Percentiles rank a stretch among this genome's conserved stretches.
Conservation (phyloP, 2,797 vertebrate genomes). For the Hemibagrus guttatus region DNA sequence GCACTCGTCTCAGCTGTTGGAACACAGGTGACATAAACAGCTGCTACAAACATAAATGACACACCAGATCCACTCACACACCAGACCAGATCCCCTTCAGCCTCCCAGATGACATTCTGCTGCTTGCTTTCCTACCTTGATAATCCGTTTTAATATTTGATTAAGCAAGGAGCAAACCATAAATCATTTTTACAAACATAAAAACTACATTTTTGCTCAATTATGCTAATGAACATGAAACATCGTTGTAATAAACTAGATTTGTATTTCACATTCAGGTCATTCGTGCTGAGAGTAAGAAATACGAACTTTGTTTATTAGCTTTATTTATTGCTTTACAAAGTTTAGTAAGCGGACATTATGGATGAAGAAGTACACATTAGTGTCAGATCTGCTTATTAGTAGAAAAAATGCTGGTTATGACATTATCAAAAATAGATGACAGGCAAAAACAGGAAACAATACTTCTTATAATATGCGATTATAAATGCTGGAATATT, state of each 20-base stretch:
- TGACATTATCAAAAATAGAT: not conserved
- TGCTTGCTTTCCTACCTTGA: not conserved
- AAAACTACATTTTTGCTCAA: not conserved
- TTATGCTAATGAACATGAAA: not conserved
- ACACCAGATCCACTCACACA: not conserved
- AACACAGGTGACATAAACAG: slow-evolving; percentile 35
- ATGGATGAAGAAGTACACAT: too few relatives aligned
- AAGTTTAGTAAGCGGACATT: not conserved
- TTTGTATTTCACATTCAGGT: not conserved
- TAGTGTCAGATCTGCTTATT: not conserved
- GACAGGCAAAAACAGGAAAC: not conserved
- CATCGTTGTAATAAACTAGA: not conserved
- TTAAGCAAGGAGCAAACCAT: not conserved
- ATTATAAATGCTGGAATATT: not conserved
- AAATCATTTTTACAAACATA: not conserved
- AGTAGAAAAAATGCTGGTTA: not conserved
- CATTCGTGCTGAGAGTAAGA: too few relatives aligned
- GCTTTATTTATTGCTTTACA: not conserved
- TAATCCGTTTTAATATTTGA: not conserved
- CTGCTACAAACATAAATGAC: slow-evolving; percentile 14
- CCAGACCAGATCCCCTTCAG: not conserved
- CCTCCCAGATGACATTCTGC: slow-evolving; percentile 11
- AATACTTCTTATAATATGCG: not conserved
- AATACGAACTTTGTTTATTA: not conserved
- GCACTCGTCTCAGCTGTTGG: not conserved